phyloP scores from a whole-genome alignment of 2,113 vertebrate genomes.

The Centrocercus urophasianus region DNA sequence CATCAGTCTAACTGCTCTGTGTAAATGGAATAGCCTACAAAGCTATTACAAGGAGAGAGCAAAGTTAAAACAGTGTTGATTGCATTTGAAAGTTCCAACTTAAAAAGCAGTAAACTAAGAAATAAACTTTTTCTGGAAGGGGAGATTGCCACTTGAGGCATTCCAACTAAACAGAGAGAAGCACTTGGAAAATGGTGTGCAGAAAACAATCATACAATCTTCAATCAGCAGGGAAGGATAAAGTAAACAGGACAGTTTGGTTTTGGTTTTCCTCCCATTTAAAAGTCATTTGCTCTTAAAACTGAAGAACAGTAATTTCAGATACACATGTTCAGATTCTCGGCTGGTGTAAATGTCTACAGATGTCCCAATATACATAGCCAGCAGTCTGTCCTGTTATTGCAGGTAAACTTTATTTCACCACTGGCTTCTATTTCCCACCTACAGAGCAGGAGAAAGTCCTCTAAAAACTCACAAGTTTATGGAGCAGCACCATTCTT shows the following conservation, averaged over 20 bases:
- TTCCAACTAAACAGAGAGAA: slow-evolving; percentile 16
- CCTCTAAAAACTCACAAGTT: neutral
- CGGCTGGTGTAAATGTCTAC: neutral
- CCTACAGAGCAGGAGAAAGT: neutral
- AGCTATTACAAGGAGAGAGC: neutral
- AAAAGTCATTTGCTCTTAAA: slow-evolving; percentile 39
- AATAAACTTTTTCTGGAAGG: neutral
- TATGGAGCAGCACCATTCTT: neutral
- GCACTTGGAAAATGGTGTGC: neutral
- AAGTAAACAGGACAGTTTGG: neutral
- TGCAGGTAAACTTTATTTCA: slow-evolving; percentile 1
- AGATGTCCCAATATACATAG: neutral
- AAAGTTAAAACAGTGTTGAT: neutral
- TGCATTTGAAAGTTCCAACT: slow-evolving; percentile 1
- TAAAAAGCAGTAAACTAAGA: neutral
- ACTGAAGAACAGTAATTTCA: neutral
- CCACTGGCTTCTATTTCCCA: neutral
- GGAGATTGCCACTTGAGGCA: neutral
- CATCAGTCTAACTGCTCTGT: neutral
- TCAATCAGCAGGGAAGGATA: neutral
- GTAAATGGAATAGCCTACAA: neutral
- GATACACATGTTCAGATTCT: neutral
- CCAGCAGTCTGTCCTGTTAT: neutral
- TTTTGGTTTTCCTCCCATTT: neutral
- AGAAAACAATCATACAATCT: neutral